phyloP scores from a whole-genome alignment of 2,113 vertebrate genomes.

The Cygnus atratus region DNA sequence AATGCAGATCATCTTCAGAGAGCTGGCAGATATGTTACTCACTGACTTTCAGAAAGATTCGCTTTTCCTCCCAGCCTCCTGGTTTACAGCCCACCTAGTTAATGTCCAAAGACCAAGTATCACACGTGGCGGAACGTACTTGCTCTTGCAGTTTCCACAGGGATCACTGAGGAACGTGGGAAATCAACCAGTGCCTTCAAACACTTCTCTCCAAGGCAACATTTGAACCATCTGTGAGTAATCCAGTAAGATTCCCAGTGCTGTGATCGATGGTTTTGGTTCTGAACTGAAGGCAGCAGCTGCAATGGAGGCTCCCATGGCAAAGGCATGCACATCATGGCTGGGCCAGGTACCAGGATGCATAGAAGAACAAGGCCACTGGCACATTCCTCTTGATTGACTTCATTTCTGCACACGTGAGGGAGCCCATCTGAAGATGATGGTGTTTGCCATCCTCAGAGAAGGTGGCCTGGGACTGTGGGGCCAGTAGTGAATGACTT shows the following conservation, averaged over 20 bases:
- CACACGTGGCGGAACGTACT: too few relatives aligned
- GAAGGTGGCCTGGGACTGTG: not conserved
- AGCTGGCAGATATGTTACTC: not conserved
- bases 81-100: not conserved
- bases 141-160: not conserved
- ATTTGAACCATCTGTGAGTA: not conserved
- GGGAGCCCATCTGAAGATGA: accelerated
- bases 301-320: not conserved
- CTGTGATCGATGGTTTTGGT: not conserved
- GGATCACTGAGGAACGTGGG: not conserved
- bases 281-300: not conserved
- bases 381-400: not conserved
- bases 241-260: not conserved
- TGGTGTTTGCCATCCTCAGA: not conserved
- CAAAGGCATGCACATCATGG: not conserved
- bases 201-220: not conserved
- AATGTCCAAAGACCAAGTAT: not conserved
- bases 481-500: not conserved
- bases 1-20: not conserved
- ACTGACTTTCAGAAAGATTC: not conserved
- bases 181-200: not conserved
- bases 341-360: not conserved
- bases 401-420: not conserved
- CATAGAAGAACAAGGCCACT: not conserved
- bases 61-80: not conserved